A percentile compares a stretch with the other conserved stretches of the same genome.
phyloP scores from a whole-genome alignment of 2,888 invertebrate species.

The Agrotis segetum region DNA sequence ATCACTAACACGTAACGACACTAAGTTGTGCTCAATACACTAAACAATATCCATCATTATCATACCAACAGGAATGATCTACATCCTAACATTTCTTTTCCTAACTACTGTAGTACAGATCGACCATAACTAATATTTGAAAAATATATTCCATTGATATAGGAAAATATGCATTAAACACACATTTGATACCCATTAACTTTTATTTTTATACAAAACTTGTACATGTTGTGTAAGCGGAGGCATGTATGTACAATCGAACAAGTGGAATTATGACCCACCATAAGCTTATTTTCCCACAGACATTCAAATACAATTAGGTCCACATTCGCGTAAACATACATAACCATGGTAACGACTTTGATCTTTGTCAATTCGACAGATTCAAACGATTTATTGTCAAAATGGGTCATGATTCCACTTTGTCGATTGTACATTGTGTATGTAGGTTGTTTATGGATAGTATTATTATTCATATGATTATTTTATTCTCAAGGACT shows the following conservation, averaged over 20 bases:
- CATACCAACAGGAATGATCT: constrained; percentile 57
- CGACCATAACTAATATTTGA: constrained; percentile 76
- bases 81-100: constrained; percentile 73
- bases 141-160: constrained; percentile 86
- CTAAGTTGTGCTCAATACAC: constrained; percentile 60
- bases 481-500: constrained; percentile 26
- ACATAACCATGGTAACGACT: too few relatives aligned
- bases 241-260: constrained; percentile 73
- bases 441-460: constrained; percentile 40
- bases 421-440: too few relatives aligned
- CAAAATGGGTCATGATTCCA: too few relatives aligned
- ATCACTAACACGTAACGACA: constrained; percentile 63
- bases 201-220: constrained; percentile 68
- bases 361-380: too few relatives aligned
- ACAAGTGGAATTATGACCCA: too few relatives aligned
- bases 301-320: too few relatives aligned
- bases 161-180: constrained; percentile 80
- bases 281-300: too few relatives aligned
- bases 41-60: constrained; percentile 50
- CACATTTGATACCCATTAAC: constrained; percentile 68
- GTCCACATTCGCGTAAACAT: too few relatives aligned
- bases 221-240: constrained; percentile 73
- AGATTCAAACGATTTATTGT: too few relatives aligned
- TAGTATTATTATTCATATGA: constrained; percentile 9
- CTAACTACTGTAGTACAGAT: constrained; percentile 81